A percentile compares a stretch with the other conserved stretches of the same genome.
Conservation (phyloP, 2,113 vertebrate species). For the Dinomys branickii region DNA sequence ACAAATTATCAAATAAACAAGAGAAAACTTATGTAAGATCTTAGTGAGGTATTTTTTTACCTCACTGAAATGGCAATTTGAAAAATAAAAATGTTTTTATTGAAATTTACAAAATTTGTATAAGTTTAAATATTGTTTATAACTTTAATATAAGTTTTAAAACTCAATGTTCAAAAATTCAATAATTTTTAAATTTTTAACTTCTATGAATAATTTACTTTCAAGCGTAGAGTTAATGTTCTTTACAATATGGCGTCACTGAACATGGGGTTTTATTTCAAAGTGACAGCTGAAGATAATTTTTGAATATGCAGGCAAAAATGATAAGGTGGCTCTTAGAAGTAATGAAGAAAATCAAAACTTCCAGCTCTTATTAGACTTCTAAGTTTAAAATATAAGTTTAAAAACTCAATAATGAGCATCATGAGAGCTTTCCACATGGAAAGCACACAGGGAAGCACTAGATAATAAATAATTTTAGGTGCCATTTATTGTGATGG, state of each 20-base stretch:
- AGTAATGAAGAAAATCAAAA: constrained; percentile 40
- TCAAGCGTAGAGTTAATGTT: background rate
- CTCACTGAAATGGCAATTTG: constrained; percentile 47
- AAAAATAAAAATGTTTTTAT: background rate
- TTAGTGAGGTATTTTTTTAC: constrained; percentile 22
- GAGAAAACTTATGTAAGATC: background rate
- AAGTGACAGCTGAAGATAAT: background rate
- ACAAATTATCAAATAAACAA: constrained; percentile 5
- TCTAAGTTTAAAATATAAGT: background rate
- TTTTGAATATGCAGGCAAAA: background rate
- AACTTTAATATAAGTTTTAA: too few relatives aligned
- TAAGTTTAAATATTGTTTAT: too few relatives aligned
- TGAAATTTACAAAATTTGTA: background rate
- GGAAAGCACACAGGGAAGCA: background rate
- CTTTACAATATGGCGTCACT: background rate
- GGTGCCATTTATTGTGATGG: background rate
- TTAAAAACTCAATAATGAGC: constrained; percentile 15
- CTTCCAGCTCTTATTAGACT: background rate
- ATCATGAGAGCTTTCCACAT: background rate
- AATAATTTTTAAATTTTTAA: too few relatives aligned
- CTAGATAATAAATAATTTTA: background rate
- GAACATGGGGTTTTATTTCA: constrained; percentile 12
- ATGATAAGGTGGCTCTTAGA: background rate
- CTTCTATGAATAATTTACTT: background rate
- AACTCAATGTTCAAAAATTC: too few relatives aligned